A percentile compares a stretch with the other conserved stretches of the same genome.
These are phyloP conservation scores for Natrix natrix DNA, from an alignment of 2,797 vertebrate genomes.

Conservation along the genomic window DNA sequence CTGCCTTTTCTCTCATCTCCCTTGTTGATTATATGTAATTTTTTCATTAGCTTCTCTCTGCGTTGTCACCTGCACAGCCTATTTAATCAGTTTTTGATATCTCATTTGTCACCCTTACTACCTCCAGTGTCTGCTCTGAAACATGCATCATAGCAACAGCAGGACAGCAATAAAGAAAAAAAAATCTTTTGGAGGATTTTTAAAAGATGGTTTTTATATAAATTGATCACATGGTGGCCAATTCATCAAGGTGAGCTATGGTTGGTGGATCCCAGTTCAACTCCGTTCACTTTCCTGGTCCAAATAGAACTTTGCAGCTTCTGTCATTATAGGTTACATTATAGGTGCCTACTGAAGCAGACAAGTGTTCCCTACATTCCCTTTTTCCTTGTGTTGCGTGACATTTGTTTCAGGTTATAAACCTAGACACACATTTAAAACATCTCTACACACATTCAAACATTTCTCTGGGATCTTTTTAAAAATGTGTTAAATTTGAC, in stretches of 20 bases:
- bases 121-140: neutral
- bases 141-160: neutral
- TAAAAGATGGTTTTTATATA: neutral
- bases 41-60: slow-evolving; percentile 21
- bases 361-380: neutral
- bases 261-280: no score
- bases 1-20: slow-evolving; percentile 8
- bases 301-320: neutral
- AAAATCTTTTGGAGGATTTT: neutral
- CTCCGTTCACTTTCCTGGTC: neutral
- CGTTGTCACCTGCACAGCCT: neutral
- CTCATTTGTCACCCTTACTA: neutral
- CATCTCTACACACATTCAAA: neutral
- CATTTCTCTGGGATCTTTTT: neutral
- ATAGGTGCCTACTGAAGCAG: neutral
- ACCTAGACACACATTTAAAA: neutral
- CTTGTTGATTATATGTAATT: slow-evolving; percentile 9
- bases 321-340: neutral
- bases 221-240: neutral
- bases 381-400: neutral
- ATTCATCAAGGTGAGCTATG: neutral
- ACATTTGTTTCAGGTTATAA: neutral
- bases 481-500: neutral
- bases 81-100: neutral
- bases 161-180: neutral